These are phyloP conservation scores for Agonum fuliginosum DNA, from an alignment of 2,888 invertebrate species.

Conservation along the genomic window DNA sequence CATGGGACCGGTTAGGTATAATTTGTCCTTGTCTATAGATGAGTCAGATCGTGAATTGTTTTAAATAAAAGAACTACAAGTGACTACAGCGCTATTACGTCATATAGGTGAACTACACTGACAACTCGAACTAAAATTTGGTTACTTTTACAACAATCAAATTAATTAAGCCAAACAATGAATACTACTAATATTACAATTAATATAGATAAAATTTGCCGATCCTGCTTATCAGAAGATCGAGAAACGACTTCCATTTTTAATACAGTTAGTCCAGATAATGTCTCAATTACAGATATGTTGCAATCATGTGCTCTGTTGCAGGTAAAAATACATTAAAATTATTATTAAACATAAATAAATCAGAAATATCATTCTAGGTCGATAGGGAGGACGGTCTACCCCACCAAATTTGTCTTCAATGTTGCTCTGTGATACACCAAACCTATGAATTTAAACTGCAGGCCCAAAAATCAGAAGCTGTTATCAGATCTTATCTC, in stretches of 20 bases:
- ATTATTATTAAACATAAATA: slow-evolving; percentile 13
- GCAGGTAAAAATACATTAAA: slow-evolving; percentile 68
- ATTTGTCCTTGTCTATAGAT: neutral
- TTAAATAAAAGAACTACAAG: slow-evolving; percentile 20
- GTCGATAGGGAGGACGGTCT: slow-evolving; percentile 72
- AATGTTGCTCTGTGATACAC: slow-evolving; percentile 72
- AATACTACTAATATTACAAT: slow-evolving; percentile 2
- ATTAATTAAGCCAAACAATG: slow-evolving; percentile 25
- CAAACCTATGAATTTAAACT: slow-evolving; percentile 73
- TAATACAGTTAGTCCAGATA: slow-evolving; percentile 67
- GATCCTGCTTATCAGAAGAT: slow-evolving; percentile 72
- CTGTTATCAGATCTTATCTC: slow-evolving; percentile 70
- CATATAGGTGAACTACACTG: slow-evolving; percentile 20
- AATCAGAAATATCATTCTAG: too few species aligned
- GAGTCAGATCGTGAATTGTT: neutral
- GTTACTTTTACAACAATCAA: slow-evolving; percentile 17
- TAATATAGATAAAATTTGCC: slow-evolving; percentile 72
- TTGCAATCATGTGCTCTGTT: slow-evolving; percentile 73
- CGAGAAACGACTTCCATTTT: slow-evolving; percentile 70
- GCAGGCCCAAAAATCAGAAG: slow-evolving; percentile 73
- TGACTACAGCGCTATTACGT: slow-evolving; percentile 8
- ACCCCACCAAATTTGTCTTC: slow-evolving; percentile 73
- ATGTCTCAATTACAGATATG: slow-evolving; percentile 72
- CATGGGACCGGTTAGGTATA: slow-evolving; percentile 76
- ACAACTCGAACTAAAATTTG: slow-evolving; percentile 19